A percentile compares a stretch with the other conserved stretches of the same genome.
These are phyloP conservation scores for Cryptus viduatorius DNA, from an alignment of 2,888 invertebrate genomes.

Conservation along the genomic window DNA sequence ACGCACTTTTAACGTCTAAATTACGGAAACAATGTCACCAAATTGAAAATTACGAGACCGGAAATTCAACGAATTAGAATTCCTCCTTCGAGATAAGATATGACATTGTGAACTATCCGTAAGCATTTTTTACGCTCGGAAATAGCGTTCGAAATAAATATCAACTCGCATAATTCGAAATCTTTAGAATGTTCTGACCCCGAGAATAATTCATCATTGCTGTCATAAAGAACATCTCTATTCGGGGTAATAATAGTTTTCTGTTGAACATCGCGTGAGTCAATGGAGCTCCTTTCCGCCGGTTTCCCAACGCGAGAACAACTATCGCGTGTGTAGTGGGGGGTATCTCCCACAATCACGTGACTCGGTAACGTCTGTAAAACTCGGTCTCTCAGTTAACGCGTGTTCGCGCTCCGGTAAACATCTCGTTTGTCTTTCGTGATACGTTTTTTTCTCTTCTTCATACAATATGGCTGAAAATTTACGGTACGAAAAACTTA, in stretches of 20 bases:
- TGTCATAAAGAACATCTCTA: not conserved
- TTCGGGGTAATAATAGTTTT: slow-evolving; percentile 15
- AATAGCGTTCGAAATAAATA: not conserved
- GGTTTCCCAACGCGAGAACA: slow-evolving; percentile 10
- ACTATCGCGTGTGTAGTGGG: not conserved
- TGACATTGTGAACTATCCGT: not conserved
- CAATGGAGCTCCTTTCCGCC: not conserved
- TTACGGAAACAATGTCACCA: too few relatives aligned
- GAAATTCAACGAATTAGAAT: not conserved
- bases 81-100: not conserved
- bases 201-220: not conserved
- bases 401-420: slow-evolving; percentile 58
- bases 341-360: slow-evolving; percentile 13
- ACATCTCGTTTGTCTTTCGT: slow-evolving; percentile 39
- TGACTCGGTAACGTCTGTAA: not conserved
- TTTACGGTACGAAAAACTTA: slow-evolving; percentile 73
- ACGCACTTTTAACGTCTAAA: too few relatives aligned
- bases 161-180: not conserved
- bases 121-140: not conserved
- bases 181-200: not conserved
- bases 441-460: not conserved
- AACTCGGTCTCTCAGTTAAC: slow-evolving; percentile 50
- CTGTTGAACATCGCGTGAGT: not conserved
- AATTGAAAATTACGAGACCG: not conserved
- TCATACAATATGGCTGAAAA: slow-evolving; percentile 74